Base-by-base conservation (phyloP, 2,888 invertebrate genomes). In the Pyrrhia umbra region DNA sequence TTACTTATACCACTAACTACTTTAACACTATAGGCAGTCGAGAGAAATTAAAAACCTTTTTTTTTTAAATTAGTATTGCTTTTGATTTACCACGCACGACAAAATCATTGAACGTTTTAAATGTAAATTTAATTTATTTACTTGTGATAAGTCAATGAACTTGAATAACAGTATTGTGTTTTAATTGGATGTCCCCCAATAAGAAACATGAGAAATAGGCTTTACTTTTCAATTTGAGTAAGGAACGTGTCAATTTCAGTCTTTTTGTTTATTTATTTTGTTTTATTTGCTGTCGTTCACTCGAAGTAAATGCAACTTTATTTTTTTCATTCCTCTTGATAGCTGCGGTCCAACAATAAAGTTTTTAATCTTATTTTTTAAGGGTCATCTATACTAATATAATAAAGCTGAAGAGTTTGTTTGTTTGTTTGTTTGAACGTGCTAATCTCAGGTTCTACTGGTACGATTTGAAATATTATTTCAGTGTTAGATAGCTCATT, bases 121-220 rank as follows among this genome's bases (percentile, higher is more conserved):
- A 10, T 34, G 34, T 34, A 13, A 47, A 6, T 39, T 5, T 30
- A 61, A 37, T 21, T 0, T 46, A 57, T 56, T 49, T 25, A 34
- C 42, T 60, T 61, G 6, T 40, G 46, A 49, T 45, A 27, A 37
- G 47, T 18, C 9, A 30, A 23, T 45, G 37, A 67, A 57, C 43
- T 58, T 16, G 2, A n/a, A 15, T 20, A 8, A 6, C 34, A 47
- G 20, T 50, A 23, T 66, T 66, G 21, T 34, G 46, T 57, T 37
- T 65, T 37, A 49, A 67, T 65, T 49, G 58, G 43, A 39, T 37
- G 43, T 67, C 47, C 47, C 37, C 34, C 21, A 37, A 10, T 23
- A 15, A 62, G 10, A 54, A 13, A 21, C 18, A 49, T 34, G n/a
- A 34, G 13, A n/a, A 34, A n/a, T 66, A 13, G 42, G 6, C 13